Conservation (phyloP, 2,888 invertebrate genomes). For the Malthinus flaveolus region DNA sequence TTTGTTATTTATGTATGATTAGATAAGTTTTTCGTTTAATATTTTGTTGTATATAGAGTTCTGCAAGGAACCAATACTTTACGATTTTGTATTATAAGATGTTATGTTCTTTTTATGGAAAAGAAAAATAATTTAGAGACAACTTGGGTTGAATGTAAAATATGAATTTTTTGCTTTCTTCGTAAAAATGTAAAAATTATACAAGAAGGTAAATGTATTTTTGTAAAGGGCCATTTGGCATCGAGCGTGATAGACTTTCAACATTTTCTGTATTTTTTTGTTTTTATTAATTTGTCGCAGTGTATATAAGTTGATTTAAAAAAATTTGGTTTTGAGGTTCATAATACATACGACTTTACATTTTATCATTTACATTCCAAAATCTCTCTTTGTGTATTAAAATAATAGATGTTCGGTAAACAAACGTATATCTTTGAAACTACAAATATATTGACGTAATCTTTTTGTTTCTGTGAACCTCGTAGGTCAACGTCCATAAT, state of each 20-base stretch:
- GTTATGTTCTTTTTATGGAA: slow-evolving; percentile 22
- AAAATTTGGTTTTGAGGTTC: not conserved
- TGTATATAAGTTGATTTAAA: not conserved
- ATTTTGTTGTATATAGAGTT: slow-evolving; percentile 37
- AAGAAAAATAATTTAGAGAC: not conserved
- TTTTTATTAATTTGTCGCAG: not conserved
- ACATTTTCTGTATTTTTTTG: not conserved
- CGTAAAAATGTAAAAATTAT: slow-evolving; percentile 35
- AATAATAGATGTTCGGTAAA: not conserved
- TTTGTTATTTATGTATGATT: slow-evolving; percentile 37
- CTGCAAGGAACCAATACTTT: slow-evolving; percentile 40
- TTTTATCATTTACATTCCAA: not conserved
- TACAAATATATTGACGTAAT: not conserved
- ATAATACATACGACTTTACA: not conserved
- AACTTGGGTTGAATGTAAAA: slow-evolving; percentile 9
- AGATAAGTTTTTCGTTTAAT: slow-evolving; percentile 32
- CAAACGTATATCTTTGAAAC: not conserved
- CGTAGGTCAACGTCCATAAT: not conserved
- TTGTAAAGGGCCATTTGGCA: slow-evolving; percentile 52
- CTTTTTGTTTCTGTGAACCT: slow-evolving; percentile 1
- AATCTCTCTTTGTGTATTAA: not conserved
- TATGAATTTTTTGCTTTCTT: slow-evolving; percentile 26
- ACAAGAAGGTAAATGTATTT: slow-evolving; percentile 52
- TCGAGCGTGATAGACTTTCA: slow-evolving; percentile 53
- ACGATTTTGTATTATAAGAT: slow-evolving; percentile 41